Evolutionary conservation across 1,140 invertebrate species (phyloP), one percentile per base, ranked within the genome.

Genomic region (Leptoteleia sp.): DNA sequence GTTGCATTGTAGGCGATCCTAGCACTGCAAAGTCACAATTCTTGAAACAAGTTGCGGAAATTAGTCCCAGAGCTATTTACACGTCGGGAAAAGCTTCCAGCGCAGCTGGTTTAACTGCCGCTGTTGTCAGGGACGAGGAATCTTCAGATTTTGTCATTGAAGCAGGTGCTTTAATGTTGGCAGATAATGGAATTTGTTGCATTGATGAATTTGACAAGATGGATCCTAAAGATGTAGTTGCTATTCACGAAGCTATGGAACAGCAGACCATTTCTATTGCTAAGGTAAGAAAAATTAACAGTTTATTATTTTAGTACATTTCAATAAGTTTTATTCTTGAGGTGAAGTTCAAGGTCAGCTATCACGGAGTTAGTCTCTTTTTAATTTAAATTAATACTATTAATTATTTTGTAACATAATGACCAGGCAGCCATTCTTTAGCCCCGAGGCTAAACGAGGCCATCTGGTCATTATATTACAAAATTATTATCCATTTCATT

Each of bases 151-250:
- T 99, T 91, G 98, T 99, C 1, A 99, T 99, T 64, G 99, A 99
- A 92, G 99, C 98, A 13, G 99, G 99, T 35, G 99, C 99, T 3
- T 89, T 99, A 2, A 99, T 99, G 98, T 92, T 99, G 80, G 98
- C 98, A 0, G 98, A 99, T 88, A 99, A 99, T 89, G 98, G 99
- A 9, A 96, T 99, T 19, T 99, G 98, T 87, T 99, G 98, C 86
- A 99, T 99, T 80, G 98, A 99, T 87, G 98, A 99, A 90, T 99
- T 99, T 90, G 99, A 99, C 85, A 99, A 99, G 91, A 99, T 99
- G 99, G 98, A 99, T 87, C 92, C 92, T 0, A 93, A 94, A 64
- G 98, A 99, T 92, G 98, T 99, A 89, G 98, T 99, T 4, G 98
- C 99, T 17, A 99, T 99, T 84, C 98, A 99, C 89, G 99, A 99